Evolutionary conservation across 2,113 vertebrate genomes (phyloP), one percentile per base, ranked within the genome.

Genomic region (Phycodurus eques): DNA sequence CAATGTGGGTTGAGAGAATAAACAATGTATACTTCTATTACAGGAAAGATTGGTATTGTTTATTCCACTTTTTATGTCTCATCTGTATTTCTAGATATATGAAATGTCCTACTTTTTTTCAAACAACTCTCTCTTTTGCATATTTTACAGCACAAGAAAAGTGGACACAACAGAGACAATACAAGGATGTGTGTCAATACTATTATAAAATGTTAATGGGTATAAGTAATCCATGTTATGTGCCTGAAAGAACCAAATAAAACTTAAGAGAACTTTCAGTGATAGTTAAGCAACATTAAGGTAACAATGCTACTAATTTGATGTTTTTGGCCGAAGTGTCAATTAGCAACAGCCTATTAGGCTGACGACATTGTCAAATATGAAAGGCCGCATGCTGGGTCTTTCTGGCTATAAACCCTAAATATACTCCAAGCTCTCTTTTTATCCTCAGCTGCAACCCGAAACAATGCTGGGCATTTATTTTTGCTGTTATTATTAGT

Each of bases 401-500:
- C 84, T 84, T 53, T 57, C 74, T 79, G 80, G 75, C 78, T 63
- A 78, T 44, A 70, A 47, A 79, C 76, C 75, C 85, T 72, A 76
- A 88, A 85, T 80, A 89, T 86, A 87, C 85, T 88, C 77, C 79
- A 70, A 85, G 86, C 72, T 74, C 72, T 85, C 78, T 78, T 82
- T 91, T 89, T 87, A 87, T 87, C 83, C 74, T 75, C 75, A 65
- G 56, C 78, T 82, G 83, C 80, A 85, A 82, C 57, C 82, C 65
- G 74, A 79, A 89, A 90, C 87, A 91, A 90, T 77, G 82, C 79
- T 47, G 78, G 67, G 75, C 82, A 87, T 85, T 80, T 79, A 82
- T 86, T 82, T 81, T 76, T 77, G 68, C 77, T 76, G 51, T 88
- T 91, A 90, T 88, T 88, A 84, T 90, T 89, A 90, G 85, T 31